Conservation (phyloP, 2,113 vertebrate genomes). For the Anoura caudifer region DNA sequence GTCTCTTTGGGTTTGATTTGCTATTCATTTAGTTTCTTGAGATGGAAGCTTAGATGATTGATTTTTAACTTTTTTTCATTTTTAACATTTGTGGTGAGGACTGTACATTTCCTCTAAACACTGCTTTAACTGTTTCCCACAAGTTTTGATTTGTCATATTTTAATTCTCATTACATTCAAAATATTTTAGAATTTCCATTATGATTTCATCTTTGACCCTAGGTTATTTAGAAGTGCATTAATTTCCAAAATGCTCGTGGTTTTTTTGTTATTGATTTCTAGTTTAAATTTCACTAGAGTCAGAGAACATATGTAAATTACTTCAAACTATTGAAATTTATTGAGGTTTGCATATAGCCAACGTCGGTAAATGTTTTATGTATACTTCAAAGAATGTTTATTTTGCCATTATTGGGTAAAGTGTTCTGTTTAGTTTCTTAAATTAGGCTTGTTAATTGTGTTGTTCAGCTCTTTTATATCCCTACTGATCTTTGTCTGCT, state of each 20-base stretch:
- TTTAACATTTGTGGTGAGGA: not conserved
- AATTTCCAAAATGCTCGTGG: not conserved
- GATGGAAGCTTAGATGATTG: not conserved
- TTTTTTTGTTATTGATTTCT: not conserved
- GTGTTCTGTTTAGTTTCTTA: not conserved
- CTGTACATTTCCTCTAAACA: not conserved
- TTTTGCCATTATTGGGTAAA: not conserved
- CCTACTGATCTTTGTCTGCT: not conserved
- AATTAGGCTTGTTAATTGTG: not conserved
- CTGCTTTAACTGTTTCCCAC: not conserved
- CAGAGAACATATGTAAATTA: not conserved
- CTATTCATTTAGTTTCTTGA: not conserved
- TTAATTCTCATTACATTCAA: constrained; percentile 18
- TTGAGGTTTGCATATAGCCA: not conserved
- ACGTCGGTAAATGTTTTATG: not conserved
- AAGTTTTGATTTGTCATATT: not conserved
- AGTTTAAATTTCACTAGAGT: not conserved
- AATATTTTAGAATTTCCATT: not conserved
- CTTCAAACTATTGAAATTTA: not conserved
- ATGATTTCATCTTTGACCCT: constrained; percentile 1
- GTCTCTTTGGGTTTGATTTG: not conserved
- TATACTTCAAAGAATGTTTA: not conserved
- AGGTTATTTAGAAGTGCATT: not conserved
- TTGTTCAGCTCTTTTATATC: not conserved
- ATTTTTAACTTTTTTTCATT: not conserved